Base-by-base conservation (phyloP, 1,140 invertebrate species). In the Brachionus rubens region DNA sequence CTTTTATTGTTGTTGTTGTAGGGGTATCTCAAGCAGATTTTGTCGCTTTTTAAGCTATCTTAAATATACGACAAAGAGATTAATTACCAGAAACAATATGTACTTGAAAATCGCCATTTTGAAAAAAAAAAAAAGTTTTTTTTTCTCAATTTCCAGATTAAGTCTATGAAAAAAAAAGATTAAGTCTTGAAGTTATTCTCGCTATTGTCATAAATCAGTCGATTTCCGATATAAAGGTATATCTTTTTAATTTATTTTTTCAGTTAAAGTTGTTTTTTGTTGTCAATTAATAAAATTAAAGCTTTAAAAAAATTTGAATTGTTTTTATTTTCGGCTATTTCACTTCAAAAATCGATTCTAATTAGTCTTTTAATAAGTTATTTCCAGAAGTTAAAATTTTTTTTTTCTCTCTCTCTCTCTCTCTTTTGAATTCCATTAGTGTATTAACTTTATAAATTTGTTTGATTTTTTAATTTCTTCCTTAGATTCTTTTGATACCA, bases 261-360 rank as follows among this genome's bases (percentile, higher is more conserved):
- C 30, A 62, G 56, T 62, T 62, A 36, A 62, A n/a, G n/a, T n/a
- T n/a, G n/a, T n/a, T n/a, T n/a, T n/a, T 10, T 14, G 9, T 14
- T 14, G n/a, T 46, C 9, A 46, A n/a, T n/a, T n/a, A n/a, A n/a
- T n/a, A n/a, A n/a, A n/a, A n/a, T n/a, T n/a, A n/a, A n/a, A n/a
- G n/a, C n/a, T n/a, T n/a, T n/a, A n/a, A 46, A 46, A 46, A 46
- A 46, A 14, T 3, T 14, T 14, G 14, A 46, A 46, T 41, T 65
- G 59, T 65, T 65, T 65, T 65, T 65, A 65, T 65, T 65, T 65
- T 65, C 24, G 59, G 59, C 59, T 65, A 65, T 65, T 65, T 65
- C 59, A 21, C 24, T 14, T 21, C 19, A 65, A 43, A 65, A 65
- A 65, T 43, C 33, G 59, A 43, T 65, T 43, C 40, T 43, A 65